Conservation (phyloP, 1,140 invertebrate species). For the Matsumurasca onukii region DNA sequence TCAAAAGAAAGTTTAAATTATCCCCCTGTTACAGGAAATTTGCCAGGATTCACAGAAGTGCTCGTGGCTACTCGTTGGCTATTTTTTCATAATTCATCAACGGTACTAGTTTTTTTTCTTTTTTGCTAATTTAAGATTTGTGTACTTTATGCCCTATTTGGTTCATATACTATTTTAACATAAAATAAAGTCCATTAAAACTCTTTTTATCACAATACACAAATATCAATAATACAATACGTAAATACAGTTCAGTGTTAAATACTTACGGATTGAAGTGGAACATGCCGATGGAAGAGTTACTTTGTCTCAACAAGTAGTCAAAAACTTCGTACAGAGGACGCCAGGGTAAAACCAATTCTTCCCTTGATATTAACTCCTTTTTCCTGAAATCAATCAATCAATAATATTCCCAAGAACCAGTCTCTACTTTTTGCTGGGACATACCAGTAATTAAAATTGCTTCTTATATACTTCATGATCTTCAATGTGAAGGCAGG, state of each 20-base stretch:
- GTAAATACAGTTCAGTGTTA: conserved; percentile 24
- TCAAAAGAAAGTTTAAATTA: too few species aligned
- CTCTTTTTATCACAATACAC: neutral
- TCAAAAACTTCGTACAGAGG: conserved; percentile 74
- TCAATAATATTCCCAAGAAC: too few species aligned
- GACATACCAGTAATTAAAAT: too few species aligned
- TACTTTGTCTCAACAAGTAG: conserved; percentile 53
- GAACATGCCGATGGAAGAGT: conserved; percentile 61
- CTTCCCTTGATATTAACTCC: conserved; percentile 72
- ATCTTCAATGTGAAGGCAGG: too few species aligned
- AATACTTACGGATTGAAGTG: conserved; percentile 61
- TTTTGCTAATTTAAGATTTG: neutral
- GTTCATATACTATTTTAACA: neutral
- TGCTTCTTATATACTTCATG: too few species aligned
- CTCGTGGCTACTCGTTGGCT: too few species aligned
- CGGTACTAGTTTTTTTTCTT: neutral
- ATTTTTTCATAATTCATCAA: neutral
- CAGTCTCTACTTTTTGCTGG: too few species aligned
- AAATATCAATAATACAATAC: conserved; percentile 27
- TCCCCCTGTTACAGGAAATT: too few species aligned
- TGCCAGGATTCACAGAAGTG: too few species aligned
- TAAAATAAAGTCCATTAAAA: conserved; percentile 13
- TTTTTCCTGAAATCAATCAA: too few species aligned
- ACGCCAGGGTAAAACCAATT: conserved; percentile 81
- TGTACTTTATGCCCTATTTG: neutral